Evolutionary conservation across 2,113 vertebrate genomes (phyloP), one percentile per base, ranked within the genome.

Genomic region (Ibidorhyncha struthersii): DNA sequence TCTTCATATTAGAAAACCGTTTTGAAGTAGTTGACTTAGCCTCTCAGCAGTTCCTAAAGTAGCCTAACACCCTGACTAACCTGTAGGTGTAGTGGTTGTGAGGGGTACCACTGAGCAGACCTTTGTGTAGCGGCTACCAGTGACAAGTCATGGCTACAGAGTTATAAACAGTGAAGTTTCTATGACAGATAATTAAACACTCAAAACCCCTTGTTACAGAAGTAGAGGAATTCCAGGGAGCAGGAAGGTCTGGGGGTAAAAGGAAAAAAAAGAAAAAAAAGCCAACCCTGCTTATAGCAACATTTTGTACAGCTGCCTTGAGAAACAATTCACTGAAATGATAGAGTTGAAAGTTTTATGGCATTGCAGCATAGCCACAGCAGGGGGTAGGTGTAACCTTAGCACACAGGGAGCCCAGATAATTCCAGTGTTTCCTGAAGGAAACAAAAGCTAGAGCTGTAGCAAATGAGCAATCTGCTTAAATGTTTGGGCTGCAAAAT

Each of bases 371-470:
- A 10, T 0, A 10, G 74, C 49, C 88, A 53, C 90, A 70, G 92
- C 84, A 58, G 92, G 95, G 91, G 85, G 66, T 90, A 80, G 84
- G 66, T 77, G 87, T 93, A 90, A 93, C 93, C 74, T 72, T 73
- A 88, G 69, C 50, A 77, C 65, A 56, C 30, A 40, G 8, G 13
- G 40, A 88, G 79, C 78, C 40, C 53, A 55, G 74, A 76, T 94
- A 93, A 90, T 91, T 95, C 61, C 53, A 77, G 70, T 61, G 73
- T 92, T 95, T 93, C 95, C 93, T 94, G 87, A 65, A 93, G 81
- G 90, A 88, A 85, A 95, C 84, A 89, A 84, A 91, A 94, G 81
- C 73, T 56, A 40, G 53, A 88, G 66, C 78, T 80, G 87, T 82
- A 76, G 55, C 78, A 88, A 85, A 73, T 16, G 41, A 91, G 38